Percentiles rank a stretch among this genome's conserved stretches.
These are phyloP conservation scores for Chalcosyrphus nemorum DNA, from an alignment of 2,888 invertebrate genomes.

Conservation along the genomic window DNA sequence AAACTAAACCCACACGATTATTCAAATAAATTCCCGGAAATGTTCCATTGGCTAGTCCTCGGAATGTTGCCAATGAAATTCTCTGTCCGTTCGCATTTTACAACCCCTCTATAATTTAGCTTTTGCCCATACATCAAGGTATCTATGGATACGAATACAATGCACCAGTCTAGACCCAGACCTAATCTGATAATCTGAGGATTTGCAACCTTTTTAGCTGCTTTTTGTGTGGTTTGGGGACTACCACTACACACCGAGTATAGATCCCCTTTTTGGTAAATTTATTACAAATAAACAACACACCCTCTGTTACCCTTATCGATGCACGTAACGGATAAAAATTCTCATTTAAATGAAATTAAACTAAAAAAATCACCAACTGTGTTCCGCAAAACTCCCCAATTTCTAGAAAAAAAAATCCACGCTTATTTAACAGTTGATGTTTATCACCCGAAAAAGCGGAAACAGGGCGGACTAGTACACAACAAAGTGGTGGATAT, in stretches of 20 bases:
- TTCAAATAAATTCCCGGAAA: constrained; percentile 53
- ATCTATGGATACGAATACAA: constrained; percentile 43
- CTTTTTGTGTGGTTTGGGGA: neutral
- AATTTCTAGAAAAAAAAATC: constrained; percentile 9
- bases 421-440: constrained; percentile 34
- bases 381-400: constrained; percentile 7
- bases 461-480: neutral
- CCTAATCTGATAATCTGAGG: constrained; percentile 60
- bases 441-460: constrained; percentile 38
- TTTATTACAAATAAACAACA: constrained; percentile 63
- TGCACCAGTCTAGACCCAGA: constrained; percentile 54
- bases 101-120: neutral
- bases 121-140: constrained; percentile 36
- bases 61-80: constrained; percentile 51
- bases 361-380: no score
- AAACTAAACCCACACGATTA: constrained; percentile 5
- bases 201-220: constrained; percentile 34
- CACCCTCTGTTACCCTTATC: neutral
- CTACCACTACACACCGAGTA: neutral
- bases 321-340: constrained; percentile 66
- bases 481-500: constrained; percentile 5
- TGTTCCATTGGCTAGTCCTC: constrained; percentile 5
- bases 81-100: constrained; percentile 19
- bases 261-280: constrained; percentile 41
- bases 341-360: constrained; percentile 53